Evolutionary conservation across 2,888 invertebrate genomes (phyloP), one percentile per base, ranked within the genome.

Genomic region (Pardosa pseudoannulata): DNA sequence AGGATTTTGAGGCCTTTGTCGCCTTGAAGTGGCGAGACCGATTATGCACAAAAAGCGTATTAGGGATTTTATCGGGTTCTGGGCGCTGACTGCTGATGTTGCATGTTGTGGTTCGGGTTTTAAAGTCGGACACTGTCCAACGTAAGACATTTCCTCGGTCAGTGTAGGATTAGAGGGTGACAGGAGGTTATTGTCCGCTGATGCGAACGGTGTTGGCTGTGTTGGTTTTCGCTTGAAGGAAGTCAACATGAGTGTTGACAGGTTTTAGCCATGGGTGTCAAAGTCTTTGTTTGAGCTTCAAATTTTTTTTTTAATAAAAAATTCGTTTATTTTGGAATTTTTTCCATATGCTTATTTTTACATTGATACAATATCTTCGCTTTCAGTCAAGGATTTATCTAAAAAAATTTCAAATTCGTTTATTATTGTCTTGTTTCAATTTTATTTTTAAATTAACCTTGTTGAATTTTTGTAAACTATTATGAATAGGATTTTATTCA

Each of bases 21-120:
- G 70, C 68, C 73, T 74, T 86, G 50, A 79, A 86, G 85, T 86
- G 85, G 74, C 56, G 73, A 72, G 79, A 73, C 85, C 85, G 85
- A 78, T 86, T 86, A 86, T 86, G 85, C 85, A 74, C 73, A 79
- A 79, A 86, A 79, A 86, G 74, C 79, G 85, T 86, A 79, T 79
- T 79, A 85, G 67, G 71, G 83, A 85, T 85, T 85, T 81, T 46
- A 56, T 23, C 23, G 82, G 70, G 29, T 70, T 68, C 23, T 56
- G 23, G 29, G 39, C 27, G 67, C 75, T 75, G 74, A 81, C 71
- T 76, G 82, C 82, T 82, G 76, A 81, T 76, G 82, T 71, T 27
- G 76, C 76, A 27, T 56, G 65, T 65, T 70, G 56, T 56, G 50
- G 27, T 39, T 76, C 39, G 41, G 76, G 46, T 27, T 67, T 73